Base-by-base conservation (phyloP, 2,888 invertebrate species). In the Diarsia mendica region DNA sequence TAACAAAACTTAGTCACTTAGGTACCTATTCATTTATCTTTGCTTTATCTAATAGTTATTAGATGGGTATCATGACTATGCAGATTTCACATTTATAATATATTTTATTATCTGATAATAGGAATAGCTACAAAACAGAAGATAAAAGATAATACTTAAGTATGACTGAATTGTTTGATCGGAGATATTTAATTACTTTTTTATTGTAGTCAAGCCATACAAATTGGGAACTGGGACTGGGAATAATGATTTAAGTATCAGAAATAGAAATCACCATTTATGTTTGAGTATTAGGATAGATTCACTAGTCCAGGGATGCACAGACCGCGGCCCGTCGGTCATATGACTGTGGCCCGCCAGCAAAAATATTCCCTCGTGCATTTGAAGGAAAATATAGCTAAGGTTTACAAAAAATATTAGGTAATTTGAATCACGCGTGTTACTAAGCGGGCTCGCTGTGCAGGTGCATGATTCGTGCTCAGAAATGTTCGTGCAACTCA, bases 81-180 rank as follows among this genome's bases (percentile, higher is more conserved):
- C n/a, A 53, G 33, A 44, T 55, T 48, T 67, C 33, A 63, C 18
- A 49, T 33, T 33, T 60, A 9, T 20, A 75, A 53, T 64, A 39
- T 58, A 49, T 53, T 48, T 46, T 48, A 33, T 65, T 77, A 80
- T 49, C 80, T 65, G 80, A 80, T 73, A 72, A 80, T 73, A 72
- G 46, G n/a, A 39, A 46, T 60, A 39, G 28, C 33, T 48, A 65
- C 11, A 65, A 65, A 71, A 13, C 20, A 69, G n/a, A 44, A 69
- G 53, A 78, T 44, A 46, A 53, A 60, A 72, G 18, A 72, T 68
- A 51, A 60, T 18, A 33, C 23, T 46, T n/a, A n/a, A n/a, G n/a
- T 46, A 39, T 60, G 28, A 58, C 18, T 69, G 15, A 18, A 51
- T 46, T 13, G 13, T 10, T 39, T 28, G 23, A n/a, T 48, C 13